phyloP scores from a whole-genome alignment of 1,140 invertebrate genomes.

The Pygmarrhopalites habei region DNA sequence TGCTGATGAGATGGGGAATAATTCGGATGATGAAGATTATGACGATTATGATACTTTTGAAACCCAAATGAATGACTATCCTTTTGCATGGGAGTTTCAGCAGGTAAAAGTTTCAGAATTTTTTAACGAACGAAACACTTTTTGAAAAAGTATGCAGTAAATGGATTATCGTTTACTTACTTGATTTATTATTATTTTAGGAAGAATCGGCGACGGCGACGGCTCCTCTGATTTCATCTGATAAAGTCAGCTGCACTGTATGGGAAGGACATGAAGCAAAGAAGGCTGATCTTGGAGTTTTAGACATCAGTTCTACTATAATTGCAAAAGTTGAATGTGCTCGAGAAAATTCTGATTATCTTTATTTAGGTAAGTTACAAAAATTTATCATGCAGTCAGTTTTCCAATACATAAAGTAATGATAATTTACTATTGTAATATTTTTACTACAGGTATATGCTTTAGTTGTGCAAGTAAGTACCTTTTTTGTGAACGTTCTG shows the following conservation, averaged over 20 bases:
- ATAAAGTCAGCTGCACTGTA: constrained; percentile 84
- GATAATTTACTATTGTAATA: too few species aligned
- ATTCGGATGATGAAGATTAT: constrained; percentile 39
- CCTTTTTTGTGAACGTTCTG: too few species aligned
- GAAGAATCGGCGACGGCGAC: too few species aligned
- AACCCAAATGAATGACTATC: constrained; percentile 49
- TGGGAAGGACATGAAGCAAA: constrained; percentile 83
- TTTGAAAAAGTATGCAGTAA: too few species aligned
- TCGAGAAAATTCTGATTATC: constrained; percentile 72
- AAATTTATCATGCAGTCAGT: too few species aligned
- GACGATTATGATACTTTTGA: constrained; percentile 19
- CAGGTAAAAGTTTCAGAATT: constrained; percentile 10
- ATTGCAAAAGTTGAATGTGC: constrained; percentile 78
- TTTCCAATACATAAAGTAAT: too few species aligned
- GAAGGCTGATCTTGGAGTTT: constrained; percentile 82
- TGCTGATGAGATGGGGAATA: constrained; percentile 25
- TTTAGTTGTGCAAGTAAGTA: too few species aligned
- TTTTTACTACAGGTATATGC: too few species aligned
- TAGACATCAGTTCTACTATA: constrained; percentile 89
- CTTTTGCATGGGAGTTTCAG: constrained; percentile 55
- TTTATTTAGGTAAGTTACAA: constrained; percentile 55
- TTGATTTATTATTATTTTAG: too few species aligned
- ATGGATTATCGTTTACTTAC: too few species aligned
- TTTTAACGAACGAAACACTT: too few species aligned
- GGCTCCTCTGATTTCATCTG: constrained; percentile 58